Evolutionary conservation across 1,140 invertebrate species (phyloP).

Genomic region (Zaprionus taronus): DNA sequence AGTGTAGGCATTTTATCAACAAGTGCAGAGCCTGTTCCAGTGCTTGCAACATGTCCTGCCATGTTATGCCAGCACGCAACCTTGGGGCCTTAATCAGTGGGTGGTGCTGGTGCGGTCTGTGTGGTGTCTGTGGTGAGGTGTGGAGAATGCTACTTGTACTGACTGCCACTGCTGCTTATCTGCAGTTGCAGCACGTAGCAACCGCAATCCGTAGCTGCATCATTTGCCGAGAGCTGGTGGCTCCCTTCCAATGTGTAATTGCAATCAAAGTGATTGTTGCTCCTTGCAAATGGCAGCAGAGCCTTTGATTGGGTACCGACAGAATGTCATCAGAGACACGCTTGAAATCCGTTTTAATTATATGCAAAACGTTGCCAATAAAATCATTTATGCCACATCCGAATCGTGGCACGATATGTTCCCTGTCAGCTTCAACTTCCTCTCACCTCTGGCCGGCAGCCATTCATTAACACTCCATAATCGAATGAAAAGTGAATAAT

Average conservation of each 20-base stretch:
- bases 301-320: slow-evolving; percentile 43
- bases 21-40: slow-evolving; percentile 19
- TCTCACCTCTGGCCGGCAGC: neutral
- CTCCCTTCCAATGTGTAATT: slow-evolving; percentile 50
- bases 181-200: slow-evolving; percentile 71
- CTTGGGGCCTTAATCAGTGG: slow-evolving; percentile 32
- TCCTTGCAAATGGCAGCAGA: slow-evolving; percentile 57
- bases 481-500: slow-evolving; percentile 1
- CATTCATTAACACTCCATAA: slow-evolving; percentile 57
- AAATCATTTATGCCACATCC: slow-evolving; percentile 24
- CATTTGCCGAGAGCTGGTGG: slow-evolving; percentile 9
- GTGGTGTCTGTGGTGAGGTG: slow-evolving; percentile 24
- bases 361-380: slow-evolving; percentile 53
- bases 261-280: slow-evolving; percentile 73
- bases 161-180: slow-evolving; percentile 39
- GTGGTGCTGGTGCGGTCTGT: slow-evolving; percentile 19
- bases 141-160: slow-evolving; percentile 6
- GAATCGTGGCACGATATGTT: slow-evolving; percentile 2
- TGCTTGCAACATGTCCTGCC: slow-evolving; percentile 17
- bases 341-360: slow-evolving; percentile 56
- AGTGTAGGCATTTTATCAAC: slow-evolving; percentile 39
- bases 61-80: slow-evolving; percentile 38
- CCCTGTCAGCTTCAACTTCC: slow-evolving; percentile 32
- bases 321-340: slow-evolving; percentile 31
- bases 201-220: slow-evolving; percentile 36